Base-by-base conservation (phyloP, 2,888 invertebrate species). In the Caradrina clavipalpis region DNA sequence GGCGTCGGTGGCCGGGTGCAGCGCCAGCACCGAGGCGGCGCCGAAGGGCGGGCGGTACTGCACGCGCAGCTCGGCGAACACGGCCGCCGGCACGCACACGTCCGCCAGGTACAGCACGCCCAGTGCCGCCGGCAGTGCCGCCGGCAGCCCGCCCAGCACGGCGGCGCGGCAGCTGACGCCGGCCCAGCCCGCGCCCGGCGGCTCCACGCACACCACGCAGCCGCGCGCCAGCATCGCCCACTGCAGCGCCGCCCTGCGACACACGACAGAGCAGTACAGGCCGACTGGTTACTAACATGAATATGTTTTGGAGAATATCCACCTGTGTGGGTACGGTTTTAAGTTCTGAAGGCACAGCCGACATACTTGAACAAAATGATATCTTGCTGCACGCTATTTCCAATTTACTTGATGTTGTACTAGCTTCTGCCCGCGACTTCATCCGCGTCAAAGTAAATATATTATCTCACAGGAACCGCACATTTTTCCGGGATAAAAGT, bases 31-130 rank as follows among this genome's bases (percentile, higher is more conserved):
- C 69, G 93, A 77, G 67, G 82, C 67, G 68, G 95, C 95, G 82
- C 94, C 95, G 90, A 98, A 99, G 10, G 99, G 99, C 80, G 98
- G 98, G 87, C 97, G 97, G 95, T 98, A 99, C 78, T 96, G 96
- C 76, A 99, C 97, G 67, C 97, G 97, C 82, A 97, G 97, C 86
- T 97, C 97, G 63, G 96, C 95, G 95, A 98, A 98, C 85, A 98
- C 96, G 8, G 67, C 73, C 81, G 97, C 96, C 39, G 99, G 98
- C 88, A 98, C 97, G 82, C 66, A 87, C 80, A 77, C 77, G 77
- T 77, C 67, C 21, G 84, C 78, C 86, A 79, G 75, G 75, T 65
- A 60, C 80, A 50, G 64, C 89, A 84, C 84, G 90, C 88, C 60
- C 82, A 77, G 82, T 76, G 90, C 88, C 81, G 88, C 74, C 64